Evolutionary conservation across 1,140 invertebrate genomes (phyloP).

Genomic region (Apolygus lucorum): DNA sequence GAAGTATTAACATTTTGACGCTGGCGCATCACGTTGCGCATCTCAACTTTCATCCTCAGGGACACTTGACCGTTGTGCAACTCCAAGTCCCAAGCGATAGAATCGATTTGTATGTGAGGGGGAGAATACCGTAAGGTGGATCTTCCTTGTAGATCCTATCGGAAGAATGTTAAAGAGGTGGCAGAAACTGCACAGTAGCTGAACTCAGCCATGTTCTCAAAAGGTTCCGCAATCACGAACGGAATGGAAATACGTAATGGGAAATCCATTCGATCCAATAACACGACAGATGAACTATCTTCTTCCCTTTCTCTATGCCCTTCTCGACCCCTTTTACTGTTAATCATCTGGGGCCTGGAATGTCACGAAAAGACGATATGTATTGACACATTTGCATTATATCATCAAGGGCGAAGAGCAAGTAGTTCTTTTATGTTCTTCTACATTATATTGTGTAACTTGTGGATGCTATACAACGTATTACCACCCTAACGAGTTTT

Average conservation of each 20-base stretch:
- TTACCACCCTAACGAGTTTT: no score
- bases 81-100: constrained; percentile 4
- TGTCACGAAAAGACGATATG: no score
- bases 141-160: constrained; percentile 3
- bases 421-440: no score
- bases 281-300: constrained; percentile 3
- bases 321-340: not conserved
- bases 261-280: not conserved
- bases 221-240: not conserved
- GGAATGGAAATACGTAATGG: not conserved
- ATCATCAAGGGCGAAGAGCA: no score
- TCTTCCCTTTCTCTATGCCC: not conserved
- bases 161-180: constrained; percentile 5
- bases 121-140: not conserved
- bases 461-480: no score
- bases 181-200: constrained; percentile 8
- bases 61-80: constrained; percentile 7
- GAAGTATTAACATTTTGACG: constrained; percentile 4
- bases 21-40: not conserved
- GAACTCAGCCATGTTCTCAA: not conserved
- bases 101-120: constrained; percentile 1
- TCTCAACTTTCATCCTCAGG: constrained; percentile 6
- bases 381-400: no score
- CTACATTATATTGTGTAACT: no score
- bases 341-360: no score